phyloP scores from a whole-genome alignment of 2,113 vertebrate species.

The Campylomormyrus tamandua region DNA sequence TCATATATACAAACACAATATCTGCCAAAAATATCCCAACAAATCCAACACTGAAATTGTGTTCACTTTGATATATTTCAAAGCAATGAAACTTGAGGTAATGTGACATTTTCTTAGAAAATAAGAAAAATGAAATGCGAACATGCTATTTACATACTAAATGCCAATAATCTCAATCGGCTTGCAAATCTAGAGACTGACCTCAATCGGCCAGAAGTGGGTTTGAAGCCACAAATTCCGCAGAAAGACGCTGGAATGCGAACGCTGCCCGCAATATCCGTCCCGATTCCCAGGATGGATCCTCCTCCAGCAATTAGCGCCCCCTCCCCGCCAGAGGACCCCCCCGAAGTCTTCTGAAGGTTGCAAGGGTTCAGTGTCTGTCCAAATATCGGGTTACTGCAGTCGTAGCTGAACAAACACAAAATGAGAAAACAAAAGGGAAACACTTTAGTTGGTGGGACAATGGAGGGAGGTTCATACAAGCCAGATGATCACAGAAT shows the following conservation, averaged over 20 bases:
- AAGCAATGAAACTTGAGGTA: neutral
- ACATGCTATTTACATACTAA: neutral
- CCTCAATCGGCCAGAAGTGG: conserved; percentile 55
- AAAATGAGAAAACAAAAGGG: neutral
- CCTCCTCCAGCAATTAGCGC: conserved; percentile 57
- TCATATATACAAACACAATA: neutral
- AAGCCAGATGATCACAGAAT: too few relatives aligned
- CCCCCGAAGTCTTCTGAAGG: conserved; percentile 57
- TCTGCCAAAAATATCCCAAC: neutral
- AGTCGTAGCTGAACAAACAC: conserved; percentile 55
- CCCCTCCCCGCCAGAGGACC: conserved; percentile 61
- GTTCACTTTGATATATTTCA: neutral
- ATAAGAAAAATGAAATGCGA: neutral
- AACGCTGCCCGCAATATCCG: conserved; percentile 59
- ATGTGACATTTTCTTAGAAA: neutral
- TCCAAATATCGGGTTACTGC: conserved; percentile 65
- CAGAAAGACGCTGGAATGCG: conserved; percentile 60
- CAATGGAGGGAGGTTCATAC: neutral
- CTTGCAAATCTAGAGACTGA: conserved; percentile 18
- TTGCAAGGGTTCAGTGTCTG: conserved; percentile 58
- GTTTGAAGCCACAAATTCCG: conserved; percentile 60
- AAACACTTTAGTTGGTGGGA: neutral
- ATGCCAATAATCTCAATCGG: neutral
- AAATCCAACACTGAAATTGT: neutral
- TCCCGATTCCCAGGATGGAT: conserved; percentile 60